These are phyloP conservation scores for Nyctalus aviator DNA, from an alignment of 2,797 vertebrate species.

Conservation along the genomic window DNA sequence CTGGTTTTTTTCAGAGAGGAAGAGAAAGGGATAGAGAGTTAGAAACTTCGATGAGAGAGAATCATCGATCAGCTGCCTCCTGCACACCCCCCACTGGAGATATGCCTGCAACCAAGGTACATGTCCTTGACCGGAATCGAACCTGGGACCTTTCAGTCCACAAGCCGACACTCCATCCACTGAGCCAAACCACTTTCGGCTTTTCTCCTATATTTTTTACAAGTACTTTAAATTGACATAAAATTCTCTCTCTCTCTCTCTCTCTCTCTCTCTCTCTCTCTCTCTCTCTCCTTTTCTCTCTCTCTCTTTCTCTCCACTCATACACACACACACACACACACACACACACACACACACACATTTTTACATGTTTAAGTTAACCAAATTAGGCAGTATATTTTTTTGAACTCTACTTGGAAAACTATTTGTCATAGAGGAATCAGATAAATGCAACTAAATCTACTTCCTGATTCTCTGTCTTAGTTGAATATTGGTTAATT, in stretches of 20 bases:
- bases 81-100: too few relatives aligned
- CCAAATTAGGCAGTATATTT: not conserved
- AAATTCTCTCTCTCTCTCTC: not conserved
- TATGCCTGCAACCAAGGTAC: too few relatives aligned
- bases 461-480: not conserved
- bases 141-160: too few relatives aligned
- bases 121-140: too few relatives aligned
- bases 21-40: too few relatives aligned
- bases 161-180: too few relatives aligned
- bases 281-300: not conserved
- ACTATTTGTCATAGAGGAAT: not conserved
- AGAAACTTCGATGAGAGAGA: too few relatives aligned
- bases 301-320: not conserved
- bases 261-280: too few relatives aligned
- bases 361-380: constrained; percentile 23
- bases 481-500: constrained; percentile 36
- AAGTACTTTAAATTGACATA: not conserved
- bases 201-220: not conserved
- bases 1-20: too few relatives aligned
- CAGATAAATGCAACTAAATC: not conserved
- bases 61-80: too few relatives aligned
- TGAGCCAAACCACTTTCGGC: too few relatives aligned
- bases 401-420: not conserved
- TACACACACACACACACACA: not conserved
- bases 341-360: not conserved